Evolutionary conservation across 1,140 invertebrate species (phyloP).

Genomic region (Drosophila lacertosa): DNA sequence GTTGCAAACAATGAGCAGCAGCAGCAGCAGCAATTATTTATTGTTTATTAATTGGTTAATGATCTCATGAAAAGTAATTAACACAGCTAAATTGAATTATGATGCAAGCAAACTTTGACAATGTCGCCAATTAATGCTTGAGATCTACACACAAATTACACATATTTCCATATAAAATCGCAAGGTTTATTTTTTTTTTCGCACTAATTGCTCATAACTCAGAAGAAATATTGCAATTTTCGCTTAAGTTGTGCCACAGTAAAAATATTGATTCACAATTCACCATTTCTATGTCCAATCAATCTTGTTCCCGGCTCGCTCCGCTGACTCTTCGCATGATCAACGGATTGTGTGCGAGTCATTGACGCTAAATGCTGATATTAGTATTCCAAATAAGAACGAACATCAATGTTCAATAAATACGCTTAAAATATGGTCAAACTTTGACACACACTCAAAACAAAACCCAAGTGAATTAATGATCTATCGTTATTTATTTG

Average conservation of each 20-base stretch:
- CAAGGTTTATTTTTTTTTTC: background rate
- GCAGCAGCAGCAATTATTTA: background rate
- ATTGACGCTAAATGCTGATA: conserved; percentile 61
- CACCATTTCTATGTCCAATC: conserved; percentile 2
- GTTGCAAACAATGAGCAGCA: background rate
- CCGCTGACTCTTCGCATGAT: conserved; percentile 27
- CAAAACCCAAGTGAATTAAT: conserved; percentile 35
- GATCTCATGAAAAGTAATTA: conserved; percentile 30
- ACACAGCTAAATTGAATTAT: conserved; percentile 15
- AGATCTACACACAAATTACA: no score
- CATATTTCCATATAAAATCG: no score
- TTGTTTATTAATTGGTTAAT: conserved; percentile 12
- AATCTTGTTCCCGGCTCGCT: conserved; percentile 1
- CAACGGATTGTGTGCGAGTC: conserved; percentile 26
- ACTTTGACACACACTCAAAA: conserved; percentile 36
- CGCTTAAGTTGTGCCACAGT: background rate
- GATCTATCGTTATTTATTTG: conserved; percentile 9
- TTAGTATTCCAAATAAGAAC: conserved; percentile 53
- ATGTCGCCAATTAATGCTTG: no score
- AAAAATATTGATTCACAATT: no score
- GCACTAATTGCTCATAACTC: no score
- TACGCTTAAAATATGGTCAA: background rate
- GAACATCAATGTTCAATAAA: conserved; percentile 1
- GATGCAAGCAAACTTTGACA: conserved; percentile 5
- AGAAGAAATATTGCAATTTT: background rate